Conservation (phyloP, 2,113 vertebrate species). For the Cromileptes altivelis region DNA sequence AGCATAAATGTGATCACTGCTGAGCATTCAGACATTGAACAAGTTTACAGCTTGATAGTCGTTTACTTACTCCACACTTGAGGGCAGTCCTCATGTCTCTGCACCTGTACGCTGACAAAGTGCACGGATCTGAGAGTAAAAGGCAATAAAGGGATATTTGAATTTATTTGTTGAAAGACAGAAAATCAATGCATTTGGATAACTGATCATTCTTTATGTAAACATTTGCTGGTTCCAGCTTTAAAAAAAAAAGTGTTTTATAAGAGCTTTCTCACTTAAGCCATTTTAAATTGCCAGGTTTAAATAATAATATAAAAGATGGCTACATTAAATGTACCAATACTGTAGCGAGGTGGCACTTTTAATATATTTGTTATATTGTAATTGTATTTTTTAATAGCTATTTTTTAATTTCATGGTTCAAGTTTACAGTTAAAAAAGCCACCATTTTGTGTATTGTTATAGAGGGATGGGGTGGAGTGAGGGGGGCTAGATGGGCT, state of each 20-base stretch:
- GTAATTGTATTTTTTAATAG: too few relatives aligned
- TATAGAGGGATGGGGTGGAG: too few relatives aligned
- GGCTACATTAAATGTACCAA: too few relatives aligned
- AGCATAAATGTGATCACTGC: not conserved
- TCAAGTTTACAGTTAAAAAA: too few relatives aligned
- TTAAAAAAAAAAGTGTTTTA: not conserved
- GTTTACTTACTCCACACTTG: constrained; percentile 85
- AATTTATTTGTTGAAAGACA: not conserved
- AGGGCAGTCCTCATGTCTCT: constrained; percentile 73
- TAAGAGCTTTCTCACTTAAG: not conserved
- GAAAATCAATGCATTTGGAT: not conserved
- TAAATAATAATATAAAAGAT: too few relatives aligned
- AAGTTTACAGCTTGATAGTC: not conserved
- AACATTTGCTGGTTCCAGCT: not conserved
- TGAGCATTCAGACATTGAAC: not conserved
- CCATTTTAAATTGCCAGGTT: not conserved
- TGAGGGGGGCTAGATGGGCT: too few relatives aligned
- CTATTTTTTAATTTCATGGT: too few relatives aligned
- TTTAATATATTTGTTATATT: too few relatives aligned
- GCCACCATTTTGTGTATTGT: too few relatives aligned
- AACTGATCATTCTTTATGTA: not conserved
- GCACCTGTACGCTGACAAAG: constrained; percentile 82
- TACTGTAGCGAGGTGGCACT: too few relatives aligned
- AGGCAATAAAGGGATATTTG: not conserved
- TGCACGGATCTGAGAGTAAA: constrained; percentile 79